Conservation (phyloP, 2,888 invertebrate genomes). For the Acleris cristana region DNA sequence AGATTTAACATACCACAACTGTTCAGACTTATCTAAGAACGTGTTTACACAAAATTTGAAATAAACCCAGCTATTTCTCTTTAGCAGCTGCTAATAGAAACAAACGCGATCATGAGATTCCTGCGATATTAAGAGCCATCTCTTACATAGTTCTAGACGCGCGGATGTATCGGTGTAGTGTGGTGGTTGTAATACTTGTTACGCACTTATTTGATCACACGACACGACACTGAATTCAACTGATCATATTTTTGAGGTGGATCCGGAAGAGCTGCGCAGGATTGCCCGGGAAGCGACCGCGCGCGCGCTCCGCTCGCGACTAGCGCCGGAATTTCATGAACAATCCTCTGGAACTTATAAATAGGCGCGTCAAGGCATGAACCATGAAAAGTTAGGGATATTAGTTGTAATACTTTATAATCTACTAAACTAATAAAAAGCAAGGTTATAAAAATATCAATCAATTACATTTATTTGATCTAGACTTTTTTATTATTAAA, state of each 20-base stretch:
- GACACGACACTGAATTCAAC: conserved; percentile 57
- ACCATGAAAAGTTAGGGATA: conserved; percentile 51
- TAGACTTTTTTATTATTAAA: neutral
- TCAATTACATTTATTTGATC: no score
- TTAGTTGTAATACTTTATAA: conserved; percentile 25
- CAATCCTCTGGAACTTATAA: conserved; percentile 84
- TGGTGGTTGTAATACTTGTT: conserved; percentile 47
- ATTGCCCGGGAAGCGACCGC: conserved; percentile 53
- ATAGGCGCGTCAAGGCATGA: conserved; percentile 68
- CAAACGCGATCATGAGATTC: conserved; percentile 20
- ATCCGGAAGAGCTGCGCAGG: conserved; percentile 38
- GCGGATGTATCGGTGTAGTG: conserved; percentile 51
- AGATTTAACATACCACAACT: conserved; percentile 22
- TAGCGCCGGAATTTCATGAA: conserved; percentile 74
- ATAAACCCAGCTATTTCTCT: conserved; percentile 34
- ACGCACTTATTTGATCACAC: conserved; percentile 64
- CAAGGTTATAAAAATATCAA: neutral
- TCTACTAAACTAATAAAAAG: neutral
- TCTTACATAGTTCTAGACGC: conserved; percentile 52
- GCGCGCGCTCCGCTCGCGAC: conserved; percentile 68
- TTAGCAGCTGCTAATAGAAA: conserved; percentile 29
- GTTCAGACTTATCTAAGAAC: conserved; percentile 25
- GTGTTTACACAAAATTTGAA: conserved; percentile 35
- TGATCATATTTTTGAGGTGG: conserved; percentile 53
- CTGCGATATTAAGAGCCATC: conserved; percentile 18